A percentile compares a stretch with the other conserved stretches of the same genome.
Conservation (phyloP, 2,797 vertebrate species). For the Anisognathus igniventris region DNA sequence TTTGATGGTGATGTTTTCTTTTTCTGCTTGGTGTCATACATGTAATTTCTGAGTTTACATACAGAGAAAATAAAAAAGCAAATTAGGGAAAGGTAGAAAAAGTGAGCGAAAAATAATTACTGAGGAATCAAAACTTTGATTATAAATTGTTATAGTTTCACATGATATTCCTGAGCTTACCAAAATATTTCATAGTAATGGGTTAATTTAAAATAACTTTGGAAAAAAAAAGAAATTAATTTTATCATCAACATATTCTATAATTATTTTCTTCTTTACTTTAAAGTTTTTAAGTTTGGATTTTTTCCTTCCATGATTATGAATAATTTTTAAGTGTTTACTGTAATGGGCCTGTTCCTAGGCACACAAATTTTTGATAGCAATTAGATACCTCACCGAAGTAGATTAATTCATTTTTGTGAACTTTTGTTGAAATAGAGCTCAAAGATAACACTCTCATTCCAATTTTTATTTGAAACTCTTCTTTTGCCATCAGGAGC, state of each 20-base stretch:
- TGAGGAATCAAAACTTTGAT: not conserved
- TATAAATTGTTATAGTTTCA: not conserved
- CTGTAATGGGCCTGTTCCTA: not conserved
- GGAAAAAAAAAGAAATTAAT: not conserved
- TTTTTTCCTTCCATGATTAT: not conserved
- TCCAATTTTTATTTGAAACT: not conserved
- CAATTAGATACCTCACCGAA: not conserved
- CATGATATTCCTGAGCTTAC: accelerated
- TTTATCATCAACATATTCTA: not conserved
- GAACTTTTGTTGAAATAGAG: not conserved
- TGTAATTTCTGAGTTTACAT: not conserved
- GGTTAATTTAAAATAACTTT: not conserved
- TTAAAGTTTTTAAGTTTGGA: not conserved
- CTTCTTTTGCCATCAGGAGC: not conserved
- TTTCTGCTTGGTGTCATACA: not conserved
- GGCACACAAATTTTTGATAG: not conserved
- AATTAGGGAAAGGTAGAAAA: not conserved
- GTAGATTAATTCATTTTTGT: not conserved
- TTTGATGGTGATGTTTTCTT: not conserved
- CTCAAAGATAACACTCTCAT: not conserved
- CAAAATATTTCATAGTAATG: not conserved
- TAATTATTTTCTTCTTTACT: not conserved
- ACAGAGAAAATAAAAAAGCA: not conserved
- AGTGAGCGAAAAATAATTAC: not conserved
- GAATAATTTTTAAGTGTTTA: not conserved